A percentile compares a stretch with the other conserved stretches of the same genome.
phyloP scores from a whole-genome alignment of 1,140 invertebrate species.

The Neodiprion lecontei region DNA sequence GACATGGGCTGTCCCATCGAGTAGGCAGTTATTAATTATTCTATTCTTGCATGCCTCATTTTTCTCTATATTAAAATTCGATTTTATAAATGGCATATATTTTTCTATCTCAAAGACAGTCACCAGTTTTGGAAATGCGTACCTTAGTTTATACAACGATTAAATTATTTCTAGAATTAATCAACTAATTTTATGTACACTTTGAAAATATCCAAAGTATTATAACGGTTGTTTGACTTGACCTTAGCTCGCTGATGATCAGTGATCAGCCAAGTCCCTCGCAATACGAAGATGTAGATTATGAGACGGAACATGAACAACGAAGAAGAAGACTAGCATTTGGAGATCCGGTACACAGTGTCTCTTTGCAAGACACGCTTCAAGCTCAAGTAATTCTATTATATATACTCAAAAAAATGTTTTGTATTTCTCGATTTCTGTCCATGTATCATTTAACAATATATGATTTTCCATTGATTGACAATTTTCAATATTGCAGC shows the following conservation, averaged over 20 bases:
- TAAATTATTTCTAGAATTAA: constrained; percentile 29
- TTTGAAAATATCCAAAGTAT: constrained; percentile 49
- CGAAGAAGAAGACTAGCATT: constrained; percentile 67
- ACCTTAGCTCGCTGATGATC: constrained; percentile 59
- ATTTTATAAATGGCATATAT: constrained; percentile 23
- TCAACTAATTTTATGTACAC: constrained; percentile 48
- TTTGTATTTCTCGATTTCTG: constrained; percentile 1
- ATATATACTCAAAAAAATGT: not conserved
- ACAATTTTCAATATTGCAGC: not conserved
- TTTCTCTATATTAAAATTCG: constrained; percentile 20
- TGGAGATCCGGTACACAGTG: constrained; percentile 74
- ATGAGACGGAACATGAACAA: constrained; percentile 65
- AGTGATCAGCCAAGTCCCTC: constrained; percentile 51
- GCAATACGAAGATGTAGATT: constrained; percentile 56
- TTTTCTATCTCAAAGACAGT: not conserved
- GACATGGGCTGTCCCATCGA: constrained; percentile 71
- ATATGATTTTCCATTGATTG: constrained; percentile 17
- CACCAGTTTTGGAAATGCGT: no score
- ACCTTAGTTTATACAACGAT: constrained; percentile 16
- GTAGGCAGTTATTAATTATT: constrained; percentile 59
- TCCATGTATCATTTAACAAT: constrained; percentile 10
- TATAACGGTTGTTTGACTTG: constrained; percentile 7
- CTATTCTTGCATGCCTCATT: constrained; percentile 22
- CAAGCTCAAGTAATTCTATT: constrained; percentile 67
- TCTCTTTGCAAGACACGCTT: constrained; percentile 73